These are phyloP conservation scores for Nezara viridula DNA, from an alignment of 2,888 invertebrate genomes.

Conservation along the genomic window DNA sequence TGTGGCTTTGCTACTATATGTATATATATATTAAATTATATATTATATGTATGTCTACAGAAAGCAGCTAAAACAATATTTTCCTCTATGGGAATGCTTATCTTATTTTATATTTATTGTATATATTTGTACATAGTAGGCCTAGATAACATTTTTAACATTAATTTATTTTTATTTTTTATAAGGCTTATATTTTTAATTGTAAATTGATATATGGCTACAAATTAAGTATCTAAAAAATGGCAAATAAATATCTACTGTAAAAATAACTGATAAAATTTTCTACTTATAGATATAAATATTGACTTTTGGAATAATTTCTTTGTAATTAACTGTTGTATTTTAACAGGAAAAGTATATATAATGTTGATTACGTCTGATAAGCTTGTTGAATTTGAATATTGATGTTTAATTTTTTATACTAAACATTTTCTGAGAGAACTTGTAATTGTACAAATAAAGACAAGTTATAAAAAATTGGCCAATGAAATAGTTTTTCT, in stretches of 20 bases:
- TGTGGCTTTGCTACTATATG: no score
- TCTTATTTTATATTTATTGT: background rate
- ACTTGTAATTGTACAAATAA: background rate
- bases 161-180: background rate
- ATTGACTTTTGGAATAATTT: background rate
- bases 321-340: background rate
- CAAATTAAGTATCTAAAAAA: background rate
- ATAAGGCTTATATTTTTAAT: background rate
- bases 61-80: background rate
- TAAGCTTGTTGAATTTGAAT: slow-evolving; percentile 38
- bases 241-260: background rate
- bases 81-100: background rate
- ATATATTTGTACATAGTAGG: background rate
- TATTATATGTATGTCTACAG: no score
- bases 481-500: background rate
- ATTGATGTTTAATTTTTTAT: slow-evolving; percentile 42
- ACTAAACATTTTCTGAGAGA: background rate
- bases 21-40: no score
- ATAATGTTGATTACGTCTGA: background rate
- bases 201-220: background rate
- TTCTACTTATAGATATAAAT: background rate
- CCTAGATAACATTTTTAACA: background rate
- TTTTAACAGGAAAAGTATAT: background rate
- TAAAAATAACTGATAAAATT: background rate
- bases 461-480: background rate